Percentiles rank a stretch among this genome's conserved stretches.
Conservation (phyloP, 2,797 vertebrate genomes). For the Alauda arvensis region DNA sequence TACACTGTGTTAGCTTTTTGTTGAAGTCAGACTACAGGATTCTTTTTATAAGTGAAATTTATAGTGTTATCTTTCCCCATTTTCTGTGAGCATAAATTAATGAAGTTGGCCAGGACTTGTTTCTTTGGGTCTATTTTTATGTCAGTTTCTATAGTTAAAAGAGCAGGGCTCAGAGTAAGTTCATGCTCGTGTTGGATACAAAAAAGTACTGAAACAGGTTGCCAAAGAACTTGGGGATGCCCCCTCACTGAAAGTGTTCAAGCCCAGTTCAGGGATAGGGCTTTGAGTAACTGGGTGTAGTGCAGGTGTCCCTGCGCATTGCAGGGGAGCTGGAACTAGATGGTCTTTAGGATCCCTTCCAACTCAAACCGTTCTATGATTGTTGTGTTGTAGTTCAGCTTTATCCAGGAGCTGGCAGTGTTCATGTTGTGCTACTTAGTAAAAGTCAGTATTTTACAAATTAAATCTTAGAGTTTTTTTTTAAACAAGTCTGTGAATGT, state of each 20-base stretch:
- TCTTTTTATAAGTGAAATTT: neutral
- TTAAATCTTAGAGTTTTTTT: neutral
- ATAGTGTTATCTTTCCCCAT: neutral
- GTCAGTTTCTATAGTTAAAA: neutral
- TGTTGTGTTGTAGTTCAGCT: neutral
- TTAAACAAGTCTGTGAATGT: neutral
- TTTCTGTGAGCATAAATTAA: neutral
- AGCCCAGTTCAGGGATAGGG: neutral
- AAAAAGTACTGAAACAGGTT: neutral
- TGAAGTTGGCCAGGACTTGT: neutral
- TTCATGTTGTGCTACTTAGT: rapidly evolving
- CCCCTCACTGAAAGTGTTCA: neutral
- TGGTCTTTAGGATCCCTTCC: neutral
- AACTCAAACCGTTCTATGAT: neutral
- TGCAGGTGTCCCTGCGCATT: neutral
- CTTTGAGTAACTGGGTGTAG: neutral
- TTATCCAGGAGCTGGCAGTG: neutral
- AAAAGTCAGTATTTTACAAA: neutral
- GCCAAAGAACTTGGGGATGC: neutral
- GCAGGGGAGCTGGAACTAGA: neutral
- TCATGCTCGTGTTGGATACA: neutral
- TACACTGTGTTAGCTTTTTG: neutral
- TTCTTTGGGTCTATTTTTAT: neutral
- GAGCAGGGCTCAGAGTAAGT: neutral
- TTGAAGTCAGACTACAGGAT: neutral